Evolutionary conservation across 2,797 vertebrate genomes (phyloP), one percentile per base, ranked within the genome.

Genomic region (Crocidura indochinensis): DNA sequence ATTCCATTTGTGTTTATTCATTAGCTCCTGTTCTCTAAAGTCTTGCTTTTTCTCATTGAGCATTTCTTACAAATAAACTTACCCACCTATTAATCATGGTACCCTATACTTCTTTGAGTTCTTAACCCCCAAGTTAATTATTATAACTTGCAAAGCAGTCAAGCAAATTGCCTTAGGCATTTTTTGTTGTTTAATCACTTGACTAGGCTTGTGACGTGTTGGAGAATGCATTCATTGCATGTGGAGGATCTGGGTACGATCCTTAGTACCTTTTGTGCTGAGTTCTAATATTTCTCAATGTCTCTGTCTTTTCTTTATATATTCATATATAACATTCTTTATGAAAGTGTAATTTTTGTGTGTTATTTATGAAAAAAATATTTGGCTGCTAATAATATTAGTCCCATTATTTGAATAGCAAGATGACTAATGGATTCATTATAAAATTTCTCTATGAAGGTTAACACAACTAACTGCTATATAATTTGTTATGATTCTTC

Each of bases 351-450:
- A 47, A 9, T 27, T 78, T 83, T 87, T 20, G 24, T 27, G 24
- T 84, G 8, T 51, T 44, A 76, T 76, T 90, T 75, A 2, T 60
- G 38, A 29, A 80, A 88, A 88, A 93, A 89, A 81, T 1, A 77
- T 14, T 69, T 89, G 6, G 68, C 24, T 80, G 20, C 31, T 53
- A 65, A 62, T 22, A 78, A 20, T 75, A 84, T 17, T 9, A 47
- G 3, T 19, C 4, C 17, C 75, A 31, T 62, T 29, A 80, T 84
- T 88, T 91, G 31, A 84, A 79, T 64, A 64, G 3, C 64, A 75
- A 12, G 22, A 46, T 80, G 15, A 91, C 56, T 67, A 84, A 29
- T 79, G 64, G 29, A 84, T 62, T 79, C 11, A 31, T 94, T 94
- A 29, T 88, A 10, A 80, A 80, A 10, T 75, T 75, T 79, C 19